Conservation (phyloP, 1,140 invertebrate species). For the Drosophila auraria region DNA sequence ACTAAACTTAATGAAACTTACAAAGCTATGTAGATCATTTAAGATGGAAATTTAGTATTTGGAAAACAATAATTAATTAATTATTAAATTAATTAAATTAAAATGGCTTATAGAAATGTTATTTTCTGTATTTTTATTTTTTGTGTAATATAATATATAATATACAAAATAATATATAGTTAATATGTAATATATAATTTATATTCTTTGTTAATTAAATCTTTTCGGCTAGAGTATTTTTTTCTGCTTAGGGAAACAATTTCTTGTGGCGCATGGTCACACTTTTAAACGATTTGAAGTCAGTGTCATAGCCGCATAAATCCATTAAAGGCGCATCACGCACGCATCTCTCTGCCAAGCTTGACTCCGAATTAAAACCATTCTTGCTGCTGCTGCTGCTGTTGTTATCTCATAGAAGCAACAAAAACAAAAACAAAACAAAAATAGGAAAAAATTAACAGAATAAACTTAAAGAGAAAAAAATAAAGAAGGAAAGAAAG, state of each 20-base stretch:
- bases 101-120: too few species aligned
- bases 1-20: too few species aligned
- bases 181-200: background rate
- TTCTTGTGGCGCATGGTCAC: background rate
- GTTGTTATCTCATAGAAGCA: slow-evolving; percentile 61
- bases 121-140: too few species aligned
- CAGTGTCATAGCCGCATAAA: background rate
- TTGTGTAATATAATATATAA: too few species aligned
- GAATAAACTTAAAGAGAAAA: slow-evolving; percentile 3
- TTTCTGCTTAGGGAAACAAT: background rate
- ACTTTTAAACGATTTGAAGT: background rate
- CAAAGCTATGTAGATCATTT: too few species aligned
- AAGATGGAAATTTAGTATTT: too few species aligned
- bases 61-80: too few species aligned
- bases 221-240: too few species aligned
- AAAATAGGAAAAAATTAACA: background rate
- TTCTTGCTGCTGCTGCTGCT: slow-evolving; percentile 17
- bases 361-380: slow-evolving; percentile 58
- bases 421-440: background rate
- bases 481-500: background rate
- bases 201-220: too few species aligned
- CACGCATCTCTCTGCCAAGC: slow-evolving; percentile 26
- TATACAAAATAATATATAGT: too few species aligned
- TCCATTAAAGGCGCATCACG: slow-evolving; percentile 1
- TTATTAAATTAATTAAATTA: too few species aligned